Evolutionary conservation across 2,113 vertebrate species (phyloP).

Genomic region (Ageneiosus marmoratus): DNA sequence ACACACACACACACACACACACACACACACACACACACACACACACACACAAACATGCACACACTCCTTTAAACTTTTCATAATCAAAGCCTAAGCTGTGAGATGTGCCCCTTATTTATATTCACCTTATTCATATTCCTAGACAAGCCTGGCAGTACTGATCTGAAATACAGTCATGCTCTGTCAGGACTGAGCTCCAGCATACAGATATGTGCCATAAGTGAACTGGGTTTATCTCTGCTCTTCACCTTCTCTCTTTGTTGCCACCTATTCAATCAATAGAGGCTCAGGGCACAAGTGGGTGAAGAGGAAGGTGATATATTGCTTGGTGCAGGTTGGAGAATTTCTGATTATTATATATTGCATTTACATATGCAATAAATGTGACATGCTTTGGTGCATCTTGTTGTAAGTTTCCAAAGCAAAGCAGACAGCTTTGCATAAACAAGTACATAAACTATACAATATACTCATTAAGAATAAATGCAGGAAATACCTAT

Average conservation of each 20-base stretch:
- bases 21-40: slow-evolving; percentile 8
- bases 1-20: slow-evolving; percentile 10
- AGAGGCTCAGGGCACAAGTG: slow-evolving; percentile 39
- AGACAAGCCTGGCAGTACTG: slow-evolving; percentile 22
- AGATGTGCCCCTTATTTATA: slow-evolving; percentile 12
- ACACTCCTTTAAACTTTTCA: not conserved
- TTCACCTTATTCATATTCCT: slow-evolving; percentile 25
- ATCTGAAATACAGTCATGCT: slow-evolving; percentile 32
- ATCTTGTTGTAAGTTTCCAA: not conserved
- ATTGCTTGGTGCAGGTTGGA: not conserved
- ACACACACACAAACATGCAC: slow-evolving; percentile 14
- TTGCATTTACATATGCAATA: not conserved
- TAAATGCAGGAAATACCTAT: not conserved
- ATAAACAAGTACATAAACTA: not conserved
- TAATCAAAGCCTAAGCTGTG: slow-evolving; percentile 11
- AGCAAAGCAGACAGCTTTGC: not conserved
- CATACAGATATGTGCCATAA: not conserved
- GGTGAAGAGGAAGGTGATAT: slow-evolving; percentile 32
- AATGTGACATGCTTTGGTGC: not conserved
- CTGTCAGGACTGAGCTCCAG: slow-evolving; percentile 18
- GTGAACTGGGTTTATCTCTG: slow-evolving; percentile 21
- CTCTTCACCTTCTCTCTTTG: slow-evolving; percentile 44
- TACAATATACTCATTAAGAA: not conserved
- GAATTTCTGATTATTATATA: not conserved
- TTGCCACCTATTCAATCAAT: slow-evolving; percentile 44